These are phyloP conservation scores for Sisor rabdophorus DNA, from an alignment of 2,113 vertebrate genomes.

Conservation along the genomic window DNA sequence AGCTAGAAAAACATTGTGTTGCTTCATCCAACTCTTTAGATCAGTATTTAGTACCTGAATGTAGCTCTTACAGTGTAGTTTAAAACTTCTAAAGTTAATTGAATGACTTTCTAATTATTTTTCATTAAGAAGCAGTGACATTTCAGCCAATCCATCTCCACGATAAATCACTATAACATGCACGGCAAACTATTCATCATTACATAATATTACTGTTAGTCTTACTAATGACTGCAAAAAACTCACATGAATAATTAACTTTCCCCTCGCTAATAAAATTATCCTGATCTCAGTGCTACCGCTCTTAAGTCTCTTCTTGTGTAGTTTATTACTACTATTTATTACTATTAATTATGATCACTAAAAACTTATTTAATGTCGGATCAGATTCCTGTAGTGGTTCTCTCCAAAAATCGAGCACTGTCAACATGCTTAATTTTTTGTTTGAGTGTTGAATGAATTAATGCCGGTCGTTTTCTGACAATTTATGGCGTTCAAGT, in stretches of 20 bases:
- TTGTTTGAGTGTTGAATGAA: no score
- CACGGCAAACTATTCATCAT: not conserved
- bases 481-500: no score
- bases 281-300: conserved; percentile 25
- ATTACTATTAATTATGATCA: no score
- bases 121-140: not conserved
- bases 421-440: no score
- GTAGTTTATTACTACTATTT: not conserved
- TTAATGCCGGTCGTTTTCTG: no score
- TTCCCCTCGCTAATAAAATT: conserved; percentile 22
- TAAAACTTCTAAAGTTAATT: no score
- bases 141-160: not conserved
- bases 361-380: not conserved
- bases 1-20: not conserved
- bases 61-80: no score
- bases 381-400: not conserved
- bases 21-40: not conserved
- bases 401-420: not conserved
- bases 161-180: not conserved
- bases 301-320: not conserved
- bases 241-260: not conserved
- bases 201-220: not conserved
- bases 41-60: no score
- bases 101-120: not conserved
- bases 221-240: not conserved